Conservation (phyloP, 2,888 invertebrate genomes). For the Podotricha telesiphe region DNA sequence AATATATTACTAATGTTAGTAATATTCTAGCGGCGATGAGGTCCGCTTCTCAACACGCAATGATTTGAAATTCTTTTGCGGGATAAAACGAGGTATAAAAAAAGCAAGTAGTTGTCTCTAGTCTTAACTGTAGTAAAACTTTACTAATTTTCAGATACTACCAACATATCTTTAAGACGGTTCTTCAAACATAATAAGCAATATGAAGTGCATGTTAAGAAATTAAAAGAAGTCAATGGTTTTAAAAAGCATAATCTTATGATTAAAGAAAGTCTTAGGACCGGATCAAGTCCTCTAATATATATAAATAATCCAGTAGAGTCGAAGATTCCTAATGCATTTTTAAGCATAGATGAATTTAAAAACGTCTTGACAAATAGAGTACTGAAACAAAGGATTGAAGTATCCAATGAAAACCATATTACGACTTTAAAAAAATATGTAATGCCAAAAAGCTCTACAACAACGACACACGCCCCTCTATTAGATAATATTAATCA, state of each 20-base stretch:
- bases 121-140: too few species aligned
- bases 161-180: slow-evolving; percentile 51
- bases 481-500: background rate
- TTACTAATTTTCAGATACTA: slow-evolving; percentile 44
- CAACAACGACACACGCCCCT: background rate
- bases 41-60: too few species aligned
- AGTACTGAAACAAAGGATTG: slow-evolving; percentile 48
- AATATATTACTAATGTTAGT: too few species aligned
- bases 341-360: slow-evolving; percentile 62
- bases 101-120: too few species aligned
- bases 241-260: slow-evolving; percentile 66
- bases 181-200: slow-evolving; percentile 51
- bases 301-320: slow-evolving; percentile 75
- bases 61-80: too few species aligned
- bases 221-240: slow-evolving; percentile 68
- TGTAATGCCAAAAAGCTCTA: background rate
- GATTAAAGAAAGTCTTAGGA: slow-evolving; percentile 49
- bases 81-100: too few species aligned
- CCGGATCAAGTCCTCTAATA: slow-evolving; percentile 52
- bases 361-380: slow-evolving; percentile 55
- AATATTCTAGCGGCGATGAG: too few species aligned
- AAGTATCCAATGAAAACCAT: slow-evolving; percentile 30
- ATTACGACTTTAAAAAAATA: background rate
- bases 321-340: slow-evolving; percentile 64
- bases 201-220: slow-evolving; percentile 64